Base-by-base conservation (phyloP, 2,113 vertebrate species). In the Nyctereutes procyonoides region DNA sequence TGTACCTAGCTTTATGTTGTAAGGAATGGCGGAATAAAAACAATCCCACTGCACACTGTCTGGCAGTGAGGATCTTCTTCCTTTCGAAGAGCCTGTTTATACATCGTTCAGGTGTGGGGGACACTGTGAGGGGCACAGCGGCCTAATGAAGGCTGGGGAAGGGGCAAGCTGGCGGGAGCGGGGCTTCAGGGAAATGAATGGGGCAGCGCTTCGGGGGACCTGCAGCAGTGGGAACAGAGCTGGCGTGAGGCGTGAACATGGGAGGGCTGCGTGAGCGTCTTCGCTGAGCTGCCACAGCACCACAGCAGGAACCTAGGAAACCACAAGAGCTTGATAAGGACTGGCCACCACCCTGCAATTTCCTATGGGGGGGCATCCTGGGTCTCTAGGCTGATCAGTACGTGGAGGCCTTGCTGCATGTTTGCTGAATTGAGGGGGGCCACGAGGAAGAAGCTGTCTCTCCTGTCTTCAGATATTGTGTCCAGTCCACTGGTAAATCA, bases 131-230 rank as follows among this genome's bases (percentile, higher is more conserved):
- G 53, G 80, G 6, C 83, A 22, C 16, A 1, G 84, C 9, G 7
- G 19, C 35, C 63, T 24, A 0, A 20, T 0, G 60, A 30, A 73
- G 92, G 76, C 43, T 11, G 26, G 9, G 53, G 0, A 0, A 15
- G 24, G 35, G 71, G 2, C 12, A 28, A 55, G 20, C 38, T 19
- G 15, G 5, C 28, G 14, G 56, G 56, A 38, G 48, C 53, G 9
- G 0, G 0, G 30, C 1, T 48, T 63, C 30, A 3, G 51, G 94
- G 5, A 58, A 71, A 11, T 0, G n/a, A 35, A 35, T 2, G 17
- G 38, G 38, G 55, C 7, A 0, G 65, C 0, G 0, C 1, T 28
- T 14, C 55, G 43, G 20, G 2, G n/a, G 55, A 55, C 19, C 56
- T 28, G 73, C 15, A 14, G 17, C 17, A 10, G 30, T 5, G 20